phyloP scores from a whole-genome alignment of 2,888 invertebrate species.

The Nemapogon koenigi region DNA sequence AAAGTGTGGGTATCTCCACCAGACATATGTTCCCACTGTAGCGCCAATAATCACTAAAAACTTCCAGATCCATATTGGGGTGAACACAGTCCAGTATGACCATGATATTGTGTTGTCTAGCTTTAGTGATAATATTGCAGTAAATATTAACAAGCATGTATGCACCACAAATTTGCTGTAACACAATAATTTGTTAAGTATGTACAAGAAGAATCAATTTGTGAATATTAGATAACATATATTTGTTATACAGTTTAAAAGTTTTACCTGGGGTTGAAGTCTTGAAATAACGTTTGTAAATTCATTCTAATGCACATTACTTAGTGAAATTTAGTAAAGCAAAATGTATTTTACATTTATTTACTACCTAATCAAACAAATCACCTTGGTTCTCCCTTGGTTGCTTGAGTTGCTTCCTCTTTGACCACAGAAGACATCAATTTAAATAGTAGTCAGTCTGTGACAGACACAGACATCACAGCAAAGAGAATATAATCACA shows the following conservation, averaged over 20 bases:
- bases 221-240: not conserved
- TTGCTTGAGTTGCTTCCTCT: no score
- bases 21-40: slow-evolving; percentile 89
- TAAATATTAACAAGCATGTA: slow-evolving; percentile 89
- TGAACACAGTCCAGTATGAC: slow-evolving; percentile 96
- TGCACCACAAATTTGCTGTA: slow-evolving; percentile 97
- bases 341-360: no score
- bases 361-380: no score
- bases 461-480: no score
- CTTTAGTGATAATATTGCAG: slow-evolving; percentile 86
- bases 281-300: slow-evolving; percentile 87
- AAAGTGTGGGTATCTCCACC: slow-evolving; percentile 96
- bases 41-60: slow-evolving; percentile 89
- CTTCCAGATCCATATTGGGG: slow-evolving; percentile 98
- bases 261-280: slow-evolving; percentile 91
- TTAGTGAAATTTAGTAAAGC: no score
- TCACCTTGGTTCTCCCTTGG: no score
- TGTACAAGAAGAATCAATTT: not conserved
- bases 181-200: slow-evolving; percentile 24
- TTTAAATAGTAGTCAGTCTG: no score
- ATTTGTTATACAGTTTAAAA: slow-evolving; percentile 1
- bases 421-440: no score
- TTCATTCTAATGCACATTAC: slow-evolving; percentile 74
- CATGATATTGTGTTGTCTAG: slow-evolving; percentile 88
- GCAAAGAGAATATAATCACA: no score